Evolutionary conservation across 2,797 vertebrate species (phyloP), one percentile per base, ranked within the genome.

Genomic region (Merluccius polli): DNA sequence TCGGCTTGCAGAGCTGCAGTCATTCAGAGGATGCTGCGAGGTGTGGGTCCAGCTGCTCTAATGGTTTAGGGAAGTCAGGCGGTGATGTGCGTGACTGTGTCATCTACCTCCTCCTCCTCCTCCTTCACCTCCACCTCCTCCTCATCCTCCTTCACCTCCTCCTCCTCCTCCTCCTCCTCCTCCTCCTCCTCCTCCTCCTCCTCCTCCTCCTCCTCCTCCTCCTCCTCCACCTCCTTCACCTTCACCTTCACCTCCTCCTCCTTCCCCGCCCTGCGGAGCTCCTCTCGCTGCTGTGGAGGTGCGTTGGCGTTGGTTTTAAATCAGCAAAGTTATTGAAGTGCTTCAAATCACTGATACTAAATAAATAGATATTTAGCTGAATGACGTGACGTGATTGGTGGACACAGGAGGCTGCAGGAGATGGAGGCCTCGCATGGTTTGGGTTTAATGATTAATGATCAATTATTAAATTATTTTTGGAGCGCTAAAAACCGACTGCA

Each of bases 21-120:
- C 10, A 41, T 12, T 13, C 38, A 12, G 38, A 41, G 11, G 38
- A 3, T 11, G 38, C 10, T 41, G 11, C 38, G 38, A 41, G 38
- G 38, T 33, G 32, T 3, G 36, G 38, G 71, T 72, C 38, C 71
- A 59, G 72, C 41, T 52, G 72, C 48, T 48, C 16, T 73, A 73
- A 73, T 73, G 72, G 72, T 59, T 76, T 16, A 13, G 48, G 11
- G 73, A 29, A 41, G 27, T 71, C 41, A 36, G 35, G n/a, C 24
- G 70, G 10, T 63, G 59, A 78, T 77, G 78, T 81, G 86, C 83
- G 80, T 82, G 81, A 83, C 85, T 76, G 74, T 12, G 69, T 71
- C 68, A 16, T 75, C 33, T 70, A 77, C 78, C 36, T 77, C 76
- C 36, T 31, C n/a, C 30, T 7, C 29, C 77, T 70, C 13, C 52